These are phyloP conservation scores for Megalopta genalis DNA, from an alignment of 1,140 invertebrate species.

Conservation along the genomic window DNA sequence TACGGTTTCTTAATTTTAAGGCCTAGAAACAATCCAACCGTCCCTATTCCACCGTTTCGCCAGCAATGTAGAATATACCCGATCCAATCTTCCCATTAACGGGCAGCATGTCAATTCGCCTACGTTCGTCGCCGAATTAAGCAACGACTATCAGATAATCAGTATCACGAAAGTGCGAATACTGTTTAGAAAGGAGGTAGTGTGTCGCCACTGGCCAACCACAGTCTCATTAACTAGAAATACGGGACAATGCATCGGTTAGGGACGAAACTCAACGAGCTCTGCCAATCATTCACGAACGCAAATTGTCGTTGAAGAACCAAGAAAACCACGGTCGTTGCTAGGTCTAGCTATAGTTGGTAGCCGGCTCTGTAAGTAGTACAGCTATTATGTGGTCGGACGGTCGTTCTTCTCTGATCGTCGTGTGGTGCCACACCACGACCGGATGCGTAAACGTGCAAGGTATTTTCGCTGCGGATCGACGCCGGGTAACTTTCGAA, in stretches of 20 bases:
- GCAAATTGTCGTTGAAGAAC: neutral
- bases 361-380: slow-evolving; percentile 42
- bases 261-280: neutral
- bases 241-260: neutral
- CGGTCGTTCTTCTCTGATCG: slow-evolving; percentile 17
- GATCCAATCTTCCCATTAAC: neutral
- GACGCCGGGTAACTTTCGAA: slow-evolving; percentile 53
- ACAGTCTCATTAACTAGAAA: neutral
- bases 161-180: neutral
- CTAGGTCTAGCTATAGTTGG: neutral
- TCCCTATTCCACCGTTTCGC: neutral
- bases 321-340: neutral
- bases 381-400: slow-evolving; percentile 39
- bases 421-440: slow-evolving; percentile 64
- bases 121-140: too few species aligned
- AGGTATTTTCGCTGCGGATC: slow-evolving; percentile 38
- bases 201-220: neutral
- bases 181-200: slow-evolving; percentile 29
- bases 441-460: slow-evolving; percentile 29
- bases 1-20: too few species aligned
- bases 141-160: neutral
- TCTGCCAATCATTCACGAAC: neutral
- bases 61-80: neutral
- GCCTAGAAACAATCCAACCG: neutral
- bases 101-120: neutral